phyloP scores from a whole-genome alignment of 1,140 invertebrate genomes.

The Drosophila paulistorum region DNA sequence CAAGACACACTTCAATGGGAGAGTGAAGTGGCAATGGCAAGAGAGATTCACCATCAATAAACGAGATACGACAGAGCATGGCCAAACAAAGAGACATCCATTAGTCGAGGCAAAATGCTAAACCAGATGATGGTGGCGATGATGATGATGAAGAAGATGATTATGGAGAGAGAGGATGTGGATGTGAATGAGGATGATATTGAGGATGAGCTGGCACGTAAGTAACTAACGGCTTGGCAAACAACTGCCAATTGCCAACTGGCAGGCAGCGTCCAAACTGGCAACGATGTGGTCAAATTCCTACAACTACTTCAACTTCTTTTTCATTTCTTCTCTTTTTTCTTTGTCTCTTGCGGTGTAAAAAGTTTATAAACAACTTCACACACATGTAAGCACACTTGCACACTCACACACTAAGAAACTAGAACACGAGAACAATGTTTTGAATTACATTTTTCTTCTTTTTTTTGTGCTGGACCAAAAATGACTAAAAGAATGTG shows the following conservation, averaged over 20 bases:
- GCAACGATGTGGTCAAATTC: constrained; percentile 73
- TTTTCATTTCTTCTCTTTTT: constrained; percentile 16
- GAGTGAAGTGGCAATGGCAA: constrained; percentile 27
- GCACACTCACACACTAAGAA: constrained; percentile 31
- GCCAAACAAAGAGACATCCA: constrained; percentile 64
- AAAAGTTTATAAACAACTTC: constrained; percentile 72
- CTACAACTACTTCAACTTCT: constrained; percentile 12
- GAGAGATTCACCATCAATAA: constrained; percentile 69
- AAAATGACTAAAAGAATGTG: constrained; percentile 68
- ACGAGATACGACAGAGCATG: constrained; percentile 63
- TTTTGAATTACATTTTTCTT: constrained; percentile 72
- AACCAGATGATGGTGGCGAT: constrained; percentile 28
- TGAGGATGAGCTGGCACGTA: constrained; percentile 15
- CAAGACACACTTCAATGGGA: neutral
- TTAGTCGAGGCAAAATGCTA: constrained; percentile 56
- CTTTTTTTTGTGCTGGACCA: constrained; percentile 48
- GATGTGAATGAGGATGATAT: neutral
- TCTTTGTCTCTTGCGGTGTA: constrained; percentile 48
- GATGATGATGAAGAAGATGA: constrained; percentile 23
- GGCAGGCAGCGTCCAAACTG: constrained; percentile 35
- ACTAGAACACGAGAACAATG: constrained; percentile 74
- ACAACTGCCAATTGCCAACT: constrained; percentile 60
- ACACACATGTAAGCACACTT: constrained; percentile 46
- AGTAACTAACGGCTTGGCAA: constrained; percentile 70
- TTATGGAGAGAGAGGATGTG: neutral